phyloP scores from a whole-genome alignment of 1,140 invertebrate genomes.

The Drosophila azteca region DNA sequence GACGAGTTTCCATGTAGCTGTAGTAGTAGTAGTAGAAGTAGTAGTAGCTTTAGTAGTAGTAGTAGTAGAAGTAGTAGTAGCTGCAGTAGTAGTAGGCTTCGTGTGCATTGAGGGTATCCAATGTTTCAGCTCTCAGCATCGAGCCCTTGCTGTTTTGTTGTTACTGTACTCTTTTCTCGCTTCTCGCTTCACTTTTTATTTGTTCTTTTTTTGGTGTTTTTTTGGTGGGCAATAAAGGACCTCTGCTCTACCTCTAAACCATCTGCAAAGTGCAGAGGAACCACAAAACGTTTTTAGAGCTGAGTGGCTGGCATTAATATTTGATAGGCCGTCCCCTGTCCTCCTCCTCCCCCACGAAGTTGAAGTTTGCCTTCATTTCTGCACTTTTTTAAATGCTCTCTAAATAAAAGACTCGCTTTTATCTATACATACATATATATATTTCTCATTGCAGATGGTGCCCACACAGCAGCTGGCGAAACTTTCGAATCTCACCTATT shows the following conservation, averaged over 20 bases:
- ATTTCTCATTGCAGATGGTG: slow-evolving; percentile 84
- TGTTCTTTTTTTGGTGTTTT: background rate
- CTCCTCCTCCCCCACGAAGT: background rate
- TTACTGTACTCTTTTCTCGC: background rate
- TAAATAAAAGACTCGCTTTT: slow-evolving; percentile 31
- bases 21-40: too few species aligned
- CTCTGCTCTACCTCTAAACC: background rate
- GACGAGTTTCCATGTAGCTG: too few species aligned
- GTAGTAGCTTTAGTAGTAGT: too few species aligned
- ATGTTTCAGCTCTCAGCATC: too few species aligned
- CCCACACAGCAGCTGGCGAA: slow-evolving; percentile 90
- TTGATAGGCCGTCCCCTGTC: slow-evolving; percentile 31
- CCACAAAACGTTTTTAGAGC: slow-evolving; percentile 68
- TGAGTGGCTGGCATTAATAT: slow-evolving; percentile 68
- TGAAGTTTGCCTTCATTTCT: slow-evolving; percentile 18
- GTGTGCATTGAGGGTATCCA: too few species aligned
- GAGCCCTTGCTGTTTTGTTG: slow-evolving; percentile 10
- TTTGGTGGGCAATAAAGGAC: slow-evolving; percentile 8
- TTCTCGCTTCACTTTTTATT: background rate
- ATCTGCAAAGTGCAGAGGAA: background rate
- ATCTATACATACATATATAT: background rate
- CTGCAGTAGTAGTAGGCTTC: too few species aligned
- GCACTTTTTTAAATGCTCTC: slow-evolving; percentile 38
- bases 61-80: too few species aligned
- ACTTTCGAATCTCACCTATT: slow-evolving; percentile 88